Base-by-base conservation (phyloP, 1,140 invertebrate genomes). In the Drosophila rhopaloa region DNA sequence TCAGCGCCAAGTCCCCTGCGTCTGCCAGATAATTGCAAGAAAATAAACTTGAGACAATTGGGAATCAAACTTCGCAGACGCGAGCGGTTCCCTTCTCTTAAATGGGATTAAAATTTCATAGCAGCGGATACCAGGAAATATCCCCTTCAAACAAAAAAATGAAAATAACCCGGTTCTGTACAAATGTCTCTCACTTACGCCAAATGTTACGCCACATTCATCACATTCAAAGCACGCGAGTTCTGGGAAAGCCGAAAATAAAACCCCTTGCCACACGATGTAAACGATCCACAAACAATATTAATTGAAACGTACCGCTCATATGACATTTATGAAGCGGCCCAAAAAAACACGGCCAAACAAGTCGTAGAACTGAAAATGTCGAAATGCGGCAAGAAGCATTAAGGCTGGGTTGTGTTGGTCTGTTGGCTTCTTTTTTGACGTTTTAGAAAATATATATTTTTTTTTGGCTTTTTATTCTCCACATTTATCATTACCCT, bases 251-350 rank as follows among this genome's bases (percentile, higher is more conserved):
- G 58, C 53, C 47, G 40, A 57, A 71, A 71, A 41, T 35, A 48
- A 32, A 29, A 47, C 27, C 67, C 67, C 51, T 38, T 14, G 14
- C 40, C 9, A 74, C 13, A 35, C 62, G 51, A 43, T 53, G 60
- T 62, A 75, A 81, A 50, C 65, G 62, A 81, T 76, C 55, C 65
- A 77, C 70, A 78, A 82, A 79, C 79, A 79, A 81, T 81, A 90
- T 90, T 85, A 90, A 90, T 90, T 90, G 86, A 86, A 86, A 67
- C 73, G 67, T 82, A 86, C 72, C 75, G 79, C 67, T 82, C 66
- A 79, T 80, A 77, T 90, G 86, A 90, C 85, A 86, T 90, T 90
- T 85, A 90, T 90, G 79, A 90, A 90, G 81, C 68, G 61, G 62
- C 48, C 68, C 19, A 50, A 48, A 38, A 59, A 58, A 59, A 54